Evolutionary conservation across 2,113 vertebrate species (phyloP).

Genomic region (Rhinoptilus africanus): DNA sequence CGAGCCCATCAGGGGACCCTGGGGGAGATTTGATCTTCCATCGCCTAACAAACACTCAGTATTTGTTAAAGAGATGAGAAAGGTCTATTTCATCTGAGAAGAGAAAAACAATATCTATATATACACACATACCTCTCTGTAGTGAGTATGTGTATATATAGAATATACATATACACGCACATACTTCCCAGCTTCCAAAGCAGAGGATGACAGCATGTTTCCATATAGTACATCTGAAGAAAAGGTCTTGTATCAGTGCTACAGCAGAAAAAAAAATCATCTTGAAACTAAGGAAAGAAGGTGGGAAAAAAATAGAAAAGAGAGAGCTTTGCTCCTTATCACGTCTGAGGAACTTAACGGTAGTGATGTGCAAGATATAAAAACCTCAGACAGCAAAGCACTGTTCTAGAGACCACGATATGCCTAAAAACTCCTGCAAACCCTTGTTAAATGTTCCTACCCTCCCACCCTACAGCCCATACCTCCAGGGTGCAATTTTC

Average conservation of each 20-base stretch:
- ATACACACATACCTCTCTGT: not conserved
- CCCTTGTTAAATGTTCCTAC: not conserved
- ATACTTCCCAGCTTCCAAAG: not conserved
- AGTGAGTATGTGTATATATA: not conserved
- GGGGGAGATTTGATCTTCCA: not conserved
- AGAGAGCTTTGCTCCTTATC: not conserved
- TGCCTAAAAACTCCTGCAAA: slow-evolving; percentile 25
- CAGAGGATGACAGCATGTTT: not conserved
- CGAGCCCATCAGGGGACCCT: not conserved
- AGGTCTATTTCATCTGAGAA: not conserved
- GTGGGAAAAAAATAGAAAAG: too few species aligned
- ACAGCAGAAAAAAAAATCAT: not conserved
- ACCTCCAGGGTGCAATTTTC: slow-evolving; percentile 23
- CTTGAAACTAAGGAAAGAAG: not conserved
- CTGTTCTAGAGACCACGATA: not conserved
- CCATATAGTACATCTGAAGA: not conserved
- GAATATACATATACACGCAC: not conserved
- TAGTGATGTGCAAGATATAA: not conserved
- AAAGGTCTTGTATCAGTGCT: not conserved
- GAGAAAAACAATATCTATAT: not conserved
- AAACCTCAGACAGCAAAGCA: slow-evolving; percentile 14
- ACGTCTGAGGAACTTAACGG: not conserved
- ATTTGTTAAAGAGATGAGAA: not conserved
- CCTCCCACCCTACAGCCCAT: not conserved
- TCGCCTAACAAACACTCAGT: not conserved